Conservation (phyloP, 1,140 invertebrate genomes). For the Globodera ellingtonae region DNA sequence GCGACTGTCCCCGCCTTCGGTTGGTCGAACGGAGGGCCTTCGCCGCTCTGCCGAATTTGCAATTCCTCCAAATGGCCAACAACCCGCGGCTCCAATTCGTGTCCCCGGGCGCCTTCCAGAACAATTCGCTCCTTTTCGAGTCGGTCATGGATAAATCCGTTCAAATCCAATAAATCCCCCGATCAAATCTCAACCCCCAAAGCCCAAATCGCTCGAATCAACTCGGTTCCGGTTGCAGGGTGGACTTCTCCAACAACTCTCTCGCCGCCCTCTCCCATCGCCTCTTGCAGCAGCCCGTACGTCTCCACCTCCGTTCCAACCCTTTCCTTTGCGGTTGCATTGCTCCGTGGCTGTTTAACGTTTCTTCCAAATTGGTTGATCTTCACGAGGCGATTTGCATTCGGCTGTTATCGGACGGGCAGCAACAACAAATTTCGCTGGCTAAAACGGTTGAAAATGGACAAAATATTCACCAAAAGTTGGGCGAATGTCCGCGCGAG, state of each 20-base stretch:
- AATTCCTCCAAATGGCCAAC: slow-evolving; percentile 34
- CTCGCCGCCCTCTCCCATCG: slow-evolving; percentile 27
- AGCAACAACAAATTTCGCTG: slow-evolving; percentile 11
- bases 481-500: slow-evolving; percentile 26
- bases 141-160: slow-evolving; percentile 20
- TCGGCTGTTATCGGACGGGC: background rate
- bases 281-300: slow-evolving; percentile 23
- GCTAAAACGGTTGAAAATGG: background rate
- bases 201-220: too few species aligned
- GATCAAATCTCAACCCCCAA: background rate
- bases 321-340: slow-evolving; percentile 49
- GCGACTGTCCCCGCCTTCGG: slow-evolving; percentile 33
- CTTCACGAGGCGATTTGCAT: slow-evolving; percentile 28
- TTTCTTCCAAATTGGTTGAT: slow-evolving; percentile 32
- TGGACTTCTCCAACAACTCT: slow-evolving; percentile 44
- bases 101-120: slow-evolving; percentile 49
- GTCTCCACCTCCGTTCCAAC: slow-evolving; percentile 36
- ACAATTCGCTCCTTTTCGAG: slow-evolving; percentile 40
- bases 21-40: slow-evolving; percentile 45
- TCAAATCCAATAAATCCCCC: too few species aligned
- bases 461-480: background rate
- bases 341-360: slow-evolving; percentile 30
- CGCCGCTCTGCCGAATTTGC: slow-evolving; percentile 45
- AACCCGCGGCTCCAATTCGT: slow-evolving; percentile 45
- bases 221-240: slow-evolving; percentile 3